Conservation (phyloP, 2,113 vertebrate species). For the Ceuthmochares aereus region DNA sequence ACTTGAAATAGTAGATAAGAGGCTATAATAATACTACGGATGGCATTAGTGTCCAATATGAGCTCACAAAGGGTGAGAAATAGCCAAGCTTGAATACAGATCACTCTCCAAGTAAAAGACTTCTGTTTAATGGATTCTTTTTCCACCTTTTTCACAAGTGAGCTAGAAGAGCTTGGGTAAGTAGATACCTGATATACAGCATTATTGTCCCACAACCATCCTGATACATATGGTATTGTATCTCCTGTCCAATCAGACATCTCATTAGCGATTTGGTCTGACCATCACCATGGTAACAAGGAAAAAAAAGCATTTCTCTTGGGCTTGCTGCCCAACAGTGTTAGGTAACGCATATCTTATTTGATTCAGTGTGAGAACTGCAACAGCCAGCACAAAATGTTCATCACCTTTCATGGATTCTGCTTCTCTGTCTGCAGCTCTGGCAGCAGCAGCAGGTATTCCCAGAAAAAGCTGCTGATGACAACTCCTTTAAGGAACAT, state of each 20-base stretch:
- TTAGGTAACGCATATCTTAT: background rate
- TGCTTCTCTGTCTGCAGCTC: background rate
- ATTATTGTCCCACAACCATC: background rate
- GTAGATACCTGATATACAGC: background rate
- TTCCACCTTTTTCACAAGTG: background rate
- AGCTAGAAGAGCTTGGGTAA: background rate
- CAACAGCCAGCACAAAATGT: background rate
- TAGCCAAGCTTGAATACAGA: background rate
- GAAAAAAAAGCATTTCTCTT: background rate
- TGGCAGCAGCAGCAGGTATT: accelerated
- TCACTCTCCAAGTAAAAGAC: background rate
- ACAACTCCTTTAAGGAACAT: accelerated
- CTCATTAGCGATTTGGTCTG: slow-evolving; percentile 1
- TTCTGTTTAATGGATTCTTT: background rate
- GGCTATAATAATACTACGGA: background rate
- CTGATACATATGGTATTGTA: background rate
- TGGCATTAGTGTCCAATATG: background rate
- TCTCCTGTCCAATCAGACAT: background rate
- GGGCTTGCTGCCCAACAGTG: background rate
- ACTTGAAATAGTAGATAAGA: background rate
- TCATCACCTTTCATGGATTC: background rate
- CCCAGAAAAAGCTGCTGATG: background rate
- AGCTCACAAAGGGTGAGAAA: background rate
- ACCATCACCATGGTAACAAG: slow-evolving; percentile 42
- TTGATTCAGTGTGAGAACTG: background rate